phyloP scores from a whole-genome alignment of 2,797 vertebrate genomes.

The Trachops cirrhosus region DNA sequence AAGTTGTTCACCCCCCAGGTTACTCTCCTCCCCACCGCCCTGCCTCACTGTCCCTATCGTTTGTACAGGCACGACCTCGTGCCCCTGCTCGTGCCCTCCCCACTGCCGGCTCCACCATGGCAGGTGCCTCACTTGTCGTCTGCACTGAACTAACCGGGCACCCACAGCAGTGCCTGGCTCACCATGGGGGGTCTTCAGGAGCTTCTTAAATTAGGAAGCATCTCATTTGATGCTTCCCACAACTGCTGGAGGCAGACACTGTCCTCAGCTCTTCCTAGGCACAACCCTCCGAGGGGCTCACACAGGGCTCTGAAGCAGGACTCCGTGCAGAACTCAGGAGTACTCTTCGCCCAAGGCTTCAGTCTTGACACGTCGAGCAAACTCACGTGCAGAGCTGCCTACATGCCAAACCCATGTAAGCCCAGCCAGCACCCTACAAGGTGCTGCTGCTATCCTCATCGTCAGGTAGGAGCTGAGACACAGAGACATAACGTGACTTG shows the following conservation, averaged over 20 bases:
- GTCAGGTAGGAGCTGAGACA: background rate
- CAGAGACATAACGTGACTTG: background rate
- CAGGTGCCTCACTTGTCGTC: background rate
- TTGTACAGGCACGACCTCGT: background rate
- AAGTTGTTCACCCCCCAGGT: background rate
- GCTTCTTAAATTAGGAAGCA: background rate
- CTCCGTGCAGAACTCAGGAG: background rate
- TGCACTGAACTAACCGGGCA: rapidly evolving
- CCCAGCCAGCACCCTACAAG: background rate
- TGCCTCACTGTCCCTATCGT: background rate
- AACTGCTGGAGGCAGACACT: background rate
- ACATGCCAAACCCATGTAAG: rapidly evolving
- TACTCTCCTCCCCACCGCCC: background rate
- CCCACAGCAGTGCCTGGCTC: background rate
- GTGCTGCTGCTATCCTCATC: rapidly evolving
- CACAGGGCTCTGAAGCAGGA: background rate
- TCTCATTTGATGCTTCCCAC: background rate
- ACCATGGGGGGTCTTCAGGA: rapidly evolving
- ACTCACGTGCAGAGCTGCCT: rapidly evolving
- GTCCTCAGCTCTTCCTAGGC: background rate
- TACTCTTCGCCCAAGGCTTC: too few species aligned
- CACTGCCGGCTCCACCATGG: rapidly evolving
- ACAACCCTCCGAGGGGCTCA: background rate
- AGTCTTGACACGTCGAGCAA: background rate
- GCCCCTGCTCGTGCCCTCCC: background rate